Percentiles rank a stretch among this genome's conserved stretches.
phyloP scores from a whole-genome alignment of 30 jellyfish, hydroid and myxozoan genomes.

The Aurelia aurita region DNA sequence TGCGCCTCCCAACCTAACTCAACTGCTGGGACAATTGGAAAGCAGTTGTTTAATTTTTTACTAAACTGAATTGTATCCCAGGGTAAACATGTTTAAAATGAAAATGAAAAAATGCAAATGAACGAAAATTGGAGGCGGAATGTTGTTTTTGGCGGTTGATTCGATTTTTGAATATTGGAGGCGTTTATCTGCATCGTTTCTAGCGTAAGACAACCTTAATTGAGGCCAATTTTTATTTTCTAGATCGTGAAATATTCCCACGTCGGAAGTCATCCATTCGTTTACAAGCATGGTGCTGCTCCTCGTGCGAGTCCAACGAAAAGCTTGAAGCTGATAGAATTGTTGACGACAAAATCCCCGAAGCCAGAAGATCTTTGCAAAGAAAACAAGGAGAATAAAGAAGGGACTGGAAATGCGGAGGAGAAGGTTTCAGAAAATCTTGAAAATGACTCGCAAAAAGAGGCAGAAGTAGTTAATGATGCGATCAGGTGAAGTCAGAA shows the following conservation, averaged over 20 bases:
- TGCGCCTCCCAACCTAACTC: too few species aligned
- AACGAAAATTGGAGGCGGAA: too few species aligned
- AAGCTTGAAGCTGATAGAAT: slow-evolving; percentile 58
- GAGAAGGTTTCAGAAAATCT: neutral
- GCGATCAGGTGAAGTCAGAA: slow-evolving; percentile 47
- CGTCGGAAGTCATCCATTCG: slow-evolving; percentile 67
- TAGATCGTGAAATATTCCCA: slow-evolving; percentile 79
- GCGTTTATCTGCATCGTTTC: too few species aligned
- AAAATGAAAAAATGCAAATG: too few species aligned
- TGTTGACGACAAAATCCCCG: slow-evolving; percentile 61
- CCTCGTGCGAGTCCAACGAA: slow-evolving; percentile 77
- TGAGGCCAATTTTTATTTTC: neutral
- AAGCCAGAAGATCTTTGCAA: neutral
- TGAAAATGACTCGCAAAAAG: slow-evolving; percentile 26
- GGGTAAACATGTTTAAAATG: too few species aligned
- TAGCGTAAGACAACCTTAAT: too few species aligned
- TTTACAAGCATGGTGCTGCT: slow-evolving; percentile 74
- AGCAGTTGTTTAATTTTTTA: too few species aligned
- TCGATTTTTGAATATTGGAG: too few species aligned
- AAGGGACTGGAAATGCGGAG: slow-evolving; percentile 20
- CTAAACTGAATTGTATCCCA: too few species aligned
- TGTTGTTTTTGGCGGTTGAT: too few species aligned
- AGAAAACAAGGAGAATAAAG: slow-evolving; percentile 36
- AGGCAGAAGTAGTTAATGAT: slow-evolving; percentile 23
- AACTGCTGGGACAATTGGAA: too few species aligned